Evolutionary conservation across 2,113 vertebrate genomes (phyloP).

Genomic region (Spizaetus ornatus): DNA sequence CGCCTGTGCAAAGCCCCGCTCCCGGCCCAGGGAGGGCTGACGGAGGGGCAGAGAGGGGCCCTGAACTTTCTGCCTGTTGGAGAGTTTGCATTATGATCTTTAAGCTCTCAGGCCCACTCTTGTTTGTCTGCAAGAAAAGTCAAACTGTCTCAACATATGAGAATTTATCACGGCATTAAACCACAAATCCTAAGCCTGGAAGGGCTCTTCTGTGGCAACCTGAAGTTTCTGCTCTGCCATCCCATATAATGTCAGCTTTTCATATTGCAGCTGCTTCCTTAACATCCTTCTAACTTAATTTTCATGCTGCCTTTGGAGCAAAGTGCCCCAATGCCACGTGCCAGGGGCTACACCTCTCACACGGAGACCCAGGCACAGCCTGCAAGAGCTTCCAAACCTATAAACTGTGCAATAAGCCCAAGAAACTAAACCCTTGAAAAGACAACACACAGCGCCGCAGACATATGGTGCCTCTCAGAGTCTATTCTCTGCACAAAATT

Average conservation of each 20-base stretch:
- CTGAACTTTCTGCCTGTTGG: background rate
- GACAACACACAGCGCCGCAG: background rate
- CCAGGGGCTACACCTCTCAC: background rate
- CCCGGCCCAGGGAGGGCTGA: background rate
- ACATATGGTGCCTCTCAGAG: background rate
- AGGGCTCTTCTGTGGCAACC: background rate
- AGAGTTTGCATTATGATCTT: background rate
- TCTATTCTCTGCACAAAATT: background rate
- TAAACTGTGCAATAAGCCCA: background rate
- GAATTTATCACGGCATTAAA: background rate
- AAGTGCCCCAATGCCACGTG: background rate
- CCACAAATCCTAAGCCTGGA: background rate
- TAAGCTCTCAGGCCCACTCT: background rate
- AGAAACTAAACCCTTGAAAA: background rate
- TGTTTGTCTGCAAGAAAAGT: background rate
- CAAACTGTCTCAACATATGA: background rate
- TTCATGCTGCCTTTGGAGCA: background rate
- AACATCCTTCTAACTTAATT: background rate
- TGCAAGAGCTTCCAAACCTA: background rate
- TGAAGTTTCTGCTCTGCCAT: background rate
- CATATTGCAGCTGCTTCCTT: background rate
- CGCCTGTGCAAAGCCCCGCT: fast-evolving
- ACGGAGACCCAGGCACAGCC: background rate
- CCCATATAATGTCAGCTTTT: background rate
- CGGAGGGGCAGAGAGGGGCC: background rate